phyloP scores from a whole-genome alignment of 2,797 vertebrate genomes.

The Helostoma temminkii region DNA sequence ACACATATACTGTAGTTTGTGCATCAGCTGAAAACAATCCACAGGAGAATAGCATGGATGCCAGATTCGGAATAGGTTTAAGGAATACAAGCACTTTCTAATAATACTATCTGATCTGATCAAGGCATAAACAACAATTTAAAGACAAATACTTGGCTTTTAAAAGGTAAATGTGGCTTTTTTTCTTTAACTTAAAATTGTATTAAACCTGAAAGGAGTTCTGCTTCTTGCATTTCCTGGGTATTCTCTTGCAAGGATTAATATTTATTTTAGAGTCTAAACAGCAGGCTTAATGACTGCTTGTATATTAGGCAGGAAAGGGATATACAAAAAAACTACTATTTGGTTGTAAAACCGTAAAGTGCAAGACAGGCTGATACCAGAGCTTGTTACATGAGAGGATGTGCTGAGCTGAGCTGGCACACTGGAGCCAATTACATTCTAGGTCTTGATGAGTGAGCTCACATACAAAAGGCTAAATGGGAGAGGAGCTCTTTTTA shows the following conservation, averaged over 20 bases:
- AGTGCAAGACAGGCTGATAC: constrained; percentile 84
- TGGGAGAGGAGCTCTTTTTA: constrained; percentile 49
- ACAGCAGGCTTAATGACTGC: constrained; percentile 70
- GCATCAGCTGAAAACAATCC: constrained; percentile 66
- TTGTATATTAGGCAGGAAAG: constrained; percentile 70
- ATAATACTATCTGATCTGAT: constrained; percentile 70
- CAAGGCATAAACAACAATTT: constrained; percentile 66
- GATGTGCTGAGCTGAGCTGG: constrained; percentile 78
- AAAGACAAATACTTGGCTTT: constrained; percentile 49
- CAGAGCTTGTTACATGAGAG: constrained; percentile 78
- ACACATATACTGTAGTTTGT: constrained; percentile 50
- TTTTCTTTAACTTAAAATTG: constrained; percentile 37
- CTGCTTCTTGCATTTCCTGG: constrained; percentile 51
- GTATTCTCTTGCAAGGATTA: constrained; percentile 49
- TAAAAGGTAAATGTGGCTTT: constrained; percentile 53
- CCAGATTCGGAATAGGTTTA: constrained; percentile 66
- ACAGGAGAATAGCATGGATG: constrained; percentile 56
- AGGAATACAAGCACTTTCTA: constrained; percentile 55
- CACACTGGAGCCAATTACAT: constrained; percentile 79
- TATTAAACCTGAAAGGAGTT: constrained; percentile 56
- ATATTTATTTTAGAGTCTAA: constrained; percentile 69
- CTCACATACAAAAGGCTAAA: constrained; percentile 68
- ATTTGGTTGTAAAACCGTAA: constrained; percentile 84
- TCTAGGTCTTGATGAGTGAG: constrained; percentile 73
- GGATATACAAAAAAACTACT: constrained; percentile 73